Evolutionary conservation across 2,113 vertebrate genomes (phyloP), one percentile per base, ranked within the genome.

Genomic region (Rhinichthys klamathensis): DNA sequence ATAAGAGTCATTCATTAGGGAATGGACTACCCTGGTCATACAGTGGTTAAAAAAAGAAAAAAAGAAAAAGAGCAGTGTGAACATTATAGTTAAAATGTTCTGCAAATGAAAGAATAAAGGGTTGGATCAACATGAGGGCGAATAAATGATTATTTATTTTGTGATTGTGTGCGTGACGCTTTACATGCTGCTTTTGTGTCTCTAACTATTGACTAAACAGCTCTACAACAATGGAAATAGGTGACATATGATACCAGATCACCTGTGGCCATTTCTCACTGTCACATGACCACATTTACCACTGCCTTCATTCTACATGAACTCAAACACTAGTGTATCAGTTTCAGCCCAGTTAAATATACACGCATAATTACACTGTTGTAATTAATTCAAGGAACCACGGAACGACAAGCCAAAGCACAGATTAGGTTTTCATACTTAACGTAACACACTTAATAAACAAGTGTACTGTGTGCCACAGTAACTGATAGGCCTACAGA

Each of bases 181-280:
- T 63, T 13, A 13, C 3, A 25, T 27, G 25, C 23, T 13, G n/a
- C 11, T 13, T 27, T 63, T 27, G 60, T 0, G 70, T n/a, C 41
- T 73, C 23, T 0, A 60, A 38, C 70, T 46, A 44, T 46, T 46
- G 58, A 80, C 16, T 63, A 10, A 80, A 63, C 58, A 41, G n/a
- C 35, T 44, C 27, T 60, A 8, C 35, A 63, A 80, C 78, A 80
- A 80, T 80, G 41, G 58, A 63, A 80, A 63, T 41, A 25, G 32
- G 25, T 8, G 58, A 46, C 58, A 80, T 11, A 27, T 18, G 35
- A 80, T 18, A 61, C 38, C 2, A 6, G 8, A 46, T 63, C 78
- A 80, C 77, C 35, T 80, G 77, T 80, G 77, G 13, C 58, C 77
- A 63, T 80, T 80, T 46, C 61, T 63, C 77, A 63, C 16, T 63